Evolutionary conservation across 2,888 invertebrate genomes (phyloP), one percentile per base, ranked within the genome.

Genomic region (Mythimna pallens): DNA sequence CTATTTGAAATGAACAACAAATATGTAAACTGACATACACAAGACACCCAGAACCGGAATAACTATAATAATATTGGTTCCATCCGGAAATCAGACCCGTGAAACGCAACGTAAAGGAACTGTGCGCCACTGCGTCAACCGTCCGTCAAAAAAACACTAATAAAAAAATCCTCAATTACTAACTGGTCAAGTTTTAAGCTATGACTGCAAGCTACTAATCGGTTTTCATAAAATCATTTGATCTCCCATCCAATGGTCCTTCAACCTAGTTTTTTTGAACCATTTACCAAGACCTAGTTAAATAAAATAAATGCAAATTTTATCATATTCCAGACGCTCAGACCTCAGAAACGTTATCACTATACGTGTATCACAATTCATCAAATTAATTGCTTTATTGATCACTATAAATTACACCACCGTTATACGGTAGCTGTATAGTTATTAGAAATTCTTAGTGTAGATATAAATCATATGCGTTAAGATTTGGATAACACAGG

Each of bases 311-410:
- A 82, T 73, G 59, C 47, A 79, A 73, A 68, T 82, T 63, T 57
- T 54, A 72, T 43, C 65, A 50, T 50, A 50, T 36, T 25, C 7
- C 52, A 25, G 25, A 54, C 22, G 73, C 34, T n/a, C 12, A 54
- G 22, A 65, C 20, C 22, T 54, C 78, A 72, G 12, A 70, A 77
- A 54, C 63, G 43, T 55, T 69, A 82, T 66, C 74, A 69, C 50
- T 50, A 25, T 40, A 74, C 58, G 71, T 78, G 74, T 62, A 82
- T 70, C 67, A 64, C 55, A n/a, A 80, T 86, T 80, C 77, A 82
- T 86, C 78, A 85, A 72, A 66, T 73, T 86, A 86, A 89, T 87
- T 83, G 81, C 84, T 85, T 80, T 84, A 87, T 87, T 87, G 81
- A 76, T 63, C 65, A 59, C 57, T 57, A 82, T 88, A 86, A 87